phyloP scores from a whole-genome alignment of 2,113 vertebrate species.

The Sminthopsis crassicaudata region DNA sequence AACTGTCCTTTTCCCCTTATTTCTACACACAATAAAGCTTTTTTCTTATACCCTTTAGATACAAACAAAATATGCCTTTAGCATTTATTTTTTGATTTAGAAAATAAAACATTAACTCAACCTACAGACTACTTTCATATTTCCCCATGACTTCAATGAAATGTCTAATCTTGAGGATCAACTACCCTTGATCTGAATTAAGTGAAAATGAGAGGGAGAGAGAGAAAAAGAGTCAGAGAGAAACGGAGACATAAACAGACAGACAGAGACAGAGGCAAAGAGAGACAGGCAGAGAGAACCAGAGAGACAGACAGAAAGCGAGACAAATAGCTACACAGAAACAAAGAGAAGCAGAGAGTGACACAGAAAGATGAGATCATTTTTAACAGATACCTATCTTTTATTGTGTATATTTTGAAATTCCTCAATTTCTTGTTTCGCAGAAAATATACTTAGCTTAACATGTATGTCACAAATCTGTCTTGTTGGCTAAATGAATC shows the following conservation, averaged over 20 bases:
- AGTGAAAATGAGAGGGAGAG: neutral
- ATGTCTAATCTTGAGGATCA: slow-evolving; percentile 49
- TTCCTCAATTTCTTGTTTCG: neutral
- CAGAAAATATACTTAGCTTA: neutral
- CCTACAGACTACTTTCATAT: neutral
- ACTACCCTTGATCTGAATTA: slow-evolving; percentile 5
- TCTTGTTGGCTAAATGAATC: neutral
- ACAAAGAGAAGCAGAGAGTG: neutral
- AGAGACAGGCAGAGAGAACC: neutral
- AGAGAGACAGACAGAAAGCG: no score
- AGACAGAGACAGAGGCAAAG: neutral
- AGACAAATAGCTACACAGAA: neutral
- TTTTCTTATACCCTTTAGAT: slow-evolving; percentile 30
- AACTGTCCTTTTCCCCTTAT: slow-evolving; percentile 33
- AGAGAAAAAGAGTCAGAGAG: neutral
- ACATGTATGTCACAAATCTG: neutral
- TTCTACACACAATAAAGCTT: slow-evolving; percentile 4
- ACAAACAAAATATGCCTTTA: slow-evolving; percentile 20
- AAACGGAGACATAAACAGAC: no score
- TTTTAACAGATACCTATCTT: neutral
- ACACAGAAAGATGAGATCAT: neutral
- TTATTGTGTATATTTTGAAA: neutral
- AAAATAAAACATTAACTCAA: slow-evolving; percentile 10
- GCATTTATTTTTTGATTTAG: neutral
- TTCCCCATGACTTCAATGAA: slow-evolving; percentile 32